Percentiles rank a stretch among this genome's conserved stretches.
These are phyloP conservation scores for Anarrhichthys ocellatus DNA, from an alignment of 2,113 vertebrate species.

Conservation along the genomic window DNA sequence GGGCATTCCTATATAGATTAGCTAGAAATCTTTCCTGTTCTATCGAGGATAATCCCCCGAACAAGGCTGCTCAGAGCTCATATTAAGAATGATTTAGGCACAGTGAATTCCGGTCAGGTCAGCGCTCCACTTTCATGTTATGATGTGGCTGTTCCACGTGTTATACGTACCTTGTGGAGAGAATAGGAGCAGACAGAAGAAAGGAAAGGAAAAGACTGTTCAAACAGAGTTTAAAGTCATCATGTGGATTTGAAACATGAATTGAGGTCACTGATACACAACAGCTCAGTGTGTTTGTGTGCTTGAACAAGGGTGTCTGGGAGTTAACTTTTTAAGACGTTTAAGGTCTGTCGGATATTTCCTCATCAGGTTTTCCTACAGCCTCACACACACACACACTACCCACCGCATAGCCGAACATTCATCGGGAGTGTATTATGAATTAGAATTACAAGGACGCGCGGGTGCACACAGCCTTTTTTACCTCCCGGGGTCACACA, in stretches of 20 bases:
- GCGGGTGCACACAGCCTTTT: constrained; percentile 22
- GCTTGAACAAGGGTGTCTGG: constrained; percentile 39
- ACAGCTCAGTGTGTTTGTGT: constrained; percentile 39
- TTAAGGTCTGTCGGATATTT: constrained; percentile 62
- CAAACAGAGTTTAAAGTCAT: constrained; percentile 74
- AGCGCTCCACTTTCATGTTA: constrained; percentile 68
- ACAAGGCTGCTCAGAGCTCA: constrained; percentile 67
- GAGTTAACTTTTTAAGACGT: constrained; percentile 62
- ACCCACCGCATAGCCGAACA: constrained; percentile 54
- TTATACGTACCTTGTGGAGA: constrained; percentile 42
- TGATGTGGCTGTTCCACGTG: constrained; percentile 71
- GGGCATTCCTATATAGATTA: constrained; percentile 85
- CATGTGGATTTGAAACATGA: constrained; percentile 66
- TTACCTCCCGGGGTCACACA: constrained; percentile 50
- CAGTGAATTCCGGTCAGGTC: constrained; percentile 75
- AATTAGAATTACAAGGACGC: constrained; percentile 64
- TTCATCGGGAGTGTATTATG: constrained; percentile 57
- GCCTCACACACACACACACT: constrained; percentile 42
- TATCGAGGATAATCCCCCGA: constrained; percentile 78
- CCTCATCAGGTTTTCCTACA: constrained; percentile 68
- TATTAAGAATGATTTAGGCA: constrained; percentile 78
- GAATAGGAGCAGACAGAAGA: constrained; percentile 58
- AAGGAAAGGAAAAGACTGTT: constrained; percentile 48
- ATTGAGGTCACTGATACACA: constrained; percentile 65
- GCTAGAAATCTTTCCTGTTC: constrained; percentile 83